Evolutionary conservation across 1,140 invertebrate genomes (phyloP), one percentile per base, ranked within the genome.

Genomic region (Olivierus martensii): DNA sequence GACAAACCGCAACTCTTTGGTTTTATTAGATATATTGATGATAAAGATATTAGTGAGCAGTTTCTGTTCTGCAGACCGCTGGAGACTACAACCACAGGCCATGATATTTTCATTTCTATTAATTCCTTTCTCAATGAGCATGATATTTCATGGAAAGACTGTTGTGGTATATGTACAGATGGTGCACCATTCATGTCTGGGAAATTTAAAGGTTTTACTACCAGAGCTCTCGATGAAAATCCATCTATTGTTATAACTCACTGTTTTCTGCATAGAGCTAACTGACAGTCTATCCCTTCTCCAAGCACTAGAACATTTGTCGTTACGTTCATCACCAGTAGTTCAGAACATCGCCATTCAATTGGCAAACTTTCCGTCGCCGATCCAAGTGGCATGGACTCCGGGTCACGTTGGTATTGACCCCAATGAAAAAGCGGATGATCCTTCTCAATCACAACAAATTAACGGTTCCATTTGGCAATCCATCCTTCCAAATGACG

Each of bases 1-100:
- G n/a, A n/a, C n/a, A n/a, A n/a, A n/a, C n/a, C n/a, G n/a, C 39
- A 52, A 35, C 44, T 58, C 42, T 19, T 56, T 52, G 42, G 35
- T 22, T 58, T 56, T 43, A 38, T 56, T 41, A 21, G 38, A 28
- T 56, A 52, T 56, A 52, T 56, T 55, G 12, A 48, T 37, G 49
- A 48, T 46, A 43, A 48, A 39, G 39, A 49, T 45, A 55, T 56
- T 14, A 52, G 56, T 28, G 49, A 55, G 44, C 49, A 58, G 36
- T 52, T 49, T 51, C 46, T 56, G 21, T 51, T 49, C 36, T 51
- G 52, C 36, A 49, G 36, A 5, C 21, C 36, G 39, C 37, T 42
- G 17, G 36, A 28, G 7, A 28, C 38, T n/a, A 44, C 35, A 35
- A 10, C 36, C 34, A 41, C 41, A 36, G 42, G 21, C 19, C 48